Conservation (phyloP, 2,888 invertebrate species). For the Orchestes rusci region DNA sequence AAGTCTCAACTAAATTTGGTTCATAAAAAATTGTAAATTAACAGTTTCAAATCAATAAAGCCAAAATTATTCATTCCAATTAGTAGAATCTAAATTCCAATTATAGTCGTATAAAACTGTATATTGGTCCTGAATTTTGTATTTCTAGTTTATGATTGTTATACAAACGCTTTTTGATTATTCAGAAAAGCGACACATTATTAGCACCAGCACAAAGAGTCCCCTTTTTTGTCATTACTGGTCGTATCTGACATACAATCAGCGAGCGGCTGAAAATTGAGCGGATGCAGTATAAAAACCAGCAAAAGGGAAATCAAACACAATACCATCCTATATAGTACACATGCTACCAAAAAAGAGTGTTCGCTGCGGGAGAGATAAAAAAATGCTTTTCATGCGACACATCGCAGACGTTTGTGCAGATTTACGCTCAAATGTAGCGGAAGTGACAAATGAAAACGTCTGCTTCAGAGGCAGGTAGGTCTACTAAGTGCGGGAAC, state of each 20-base stretch:
- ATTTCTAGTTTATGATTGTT: too few relatives aligned
- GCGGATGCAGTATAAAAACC: constrained; percentile 7
- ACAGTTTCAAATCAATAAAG: too few relatives aligned
- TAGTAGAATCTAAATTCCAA: too few relatives aligned
- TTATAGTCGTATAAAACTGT: too few relatives aligned
- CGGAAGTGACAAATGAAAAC: constrained; percentile 22
- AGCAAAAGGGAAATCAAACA: constrained; percentile 7
- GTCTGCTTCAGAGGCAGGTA: constrained; percentile 12
- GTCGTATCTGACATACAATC: neutral
- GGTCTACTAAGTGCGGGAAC: constrained; percentile 7
- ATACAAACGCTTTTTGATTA: too few relatives aligned
- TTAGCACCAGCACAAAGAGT: too few relatives aligned
- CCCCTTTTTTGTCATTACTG: too few relatives aligned
- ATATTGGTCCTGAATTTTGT: too few relatives aligned
- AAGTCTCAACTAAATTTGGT: too few relatives aligned
- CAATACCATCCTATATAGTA: constrained; percentile 9
- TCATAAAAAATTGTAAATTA: too few relatives aligned
- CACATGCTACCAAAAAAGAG: constrained; percentile 9
- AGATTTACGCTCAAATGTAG: constrained; percentile 22
- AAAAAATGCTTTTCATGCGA: constrained; percentile 16
- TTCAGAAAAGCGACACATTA: too few relatives aligned
- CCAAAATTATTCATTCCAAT: too few relatives aligned
- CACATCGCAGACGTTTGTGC: constrained; percentile 18
- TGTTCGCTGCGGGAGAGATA: constrained; percentile 4
- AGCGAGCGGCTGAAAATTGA: constrained; percentile 12